Evolutionary conservation across 2,113 vertebrate genomes (phyloP).

Genomic region (Megaceryle torquata): DNA sequence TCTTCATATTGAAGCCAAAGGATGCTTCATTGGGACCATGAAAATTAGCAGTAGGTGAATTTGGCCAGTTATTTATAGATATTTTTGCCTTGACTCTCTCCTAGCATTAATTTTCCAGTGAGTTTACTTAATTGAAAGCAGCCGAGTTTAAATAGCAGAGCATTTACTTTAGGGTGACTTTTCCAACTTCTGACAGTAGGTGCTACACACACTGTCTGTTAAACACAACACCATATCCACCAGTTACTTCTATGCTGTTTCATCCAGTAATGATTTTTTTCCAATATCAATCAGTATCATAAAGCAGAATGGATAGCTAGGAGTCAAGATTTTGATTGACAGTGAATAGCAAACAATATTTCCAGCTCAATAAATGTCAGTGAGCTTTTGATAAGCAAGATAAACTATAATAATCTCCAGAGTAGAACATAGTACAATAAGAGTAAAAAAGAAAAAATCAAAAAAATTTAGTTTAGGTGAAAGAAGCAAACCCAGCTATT

Average conservation of each 20-base stretch:
- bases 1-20: neutral
- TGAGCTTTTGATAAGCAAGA: slow-evolving; percentile 56
- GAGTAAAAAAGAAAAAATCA: neutral
- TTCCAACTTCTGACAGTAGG: neutral
- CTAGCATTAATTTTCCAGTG: neutral
- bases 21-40: neutral
- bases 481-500: neutral
- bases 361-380: slow-evolving; percentile 62
- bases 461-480: slow-evolving; percentile 11
- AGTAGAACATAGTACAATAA: slow-evolving; percentile 3
- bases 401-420: slow-evolving; percentile 56
- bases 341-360: slow-evolving; percentile 56
- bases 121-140: neutral
- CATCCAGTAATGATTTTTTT: slow-evolving; percentile 3
- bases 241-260: neutral
- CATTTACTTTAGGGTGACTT: neutral
- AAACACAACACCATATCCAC: neutral
- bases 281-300: slow-evolving; percentile 20
- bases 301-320: slow-evolving; percentile 26
- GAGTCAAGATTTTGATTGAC: slow-evolving; percentile 59
- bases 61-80: neutral
- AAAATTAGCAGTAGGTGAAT: neutral
- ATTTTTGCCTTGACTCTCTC: neutral
- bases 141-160: neutral
- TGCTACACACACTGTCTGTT: neutral